A percentile compares a stretch with the other conserved stretches of the same genome.
These are phyloP conservation scores for Drosophila orena DNA, from an alignment of 1,140 invertebrate genomes.

Conservation along the genomic window DNA sequence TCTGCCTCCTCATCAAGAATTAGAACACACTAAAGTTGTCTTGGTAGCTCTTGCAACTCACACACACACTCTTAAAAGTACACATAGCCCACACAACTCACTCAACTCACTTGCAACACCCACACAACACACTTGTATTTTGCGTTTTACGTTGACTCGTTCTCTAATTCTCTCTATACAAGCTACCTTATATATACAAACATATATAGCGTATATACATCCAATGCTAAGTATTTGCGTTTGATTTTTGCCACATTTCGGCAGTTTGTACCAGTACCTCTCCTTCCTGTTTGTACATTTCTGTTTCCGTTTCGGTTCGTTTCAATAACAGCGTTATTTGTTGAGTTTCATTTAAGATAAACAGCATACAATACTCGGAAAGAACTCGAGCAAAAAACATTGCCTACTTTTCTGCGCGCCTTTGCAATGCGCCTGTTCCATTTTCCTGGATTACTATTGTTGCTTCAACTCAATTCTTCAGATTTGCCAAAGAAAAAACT, in stretches of 20 bases:
- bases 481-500: too few species aligned
- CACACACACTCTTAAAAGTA: conserved; percentile 5
- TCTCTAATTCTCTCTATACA: conserved; percentile 34
- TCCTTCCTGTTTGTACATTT: conserved; percentile 26
- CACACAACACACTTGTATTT: conserved; percentile 34
- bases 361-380: conserved; percentile 7
- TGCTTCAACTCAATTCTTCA: too few species aligned
- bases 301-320: conserved; percentile 19
- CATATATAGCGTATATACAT: conserved; percentile 36
- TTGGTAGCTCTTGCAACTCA: conserved; percentile 22
- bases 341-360: conserved; percentile 26
- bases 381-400: background rate
- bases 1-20: conserved; percentile 43
- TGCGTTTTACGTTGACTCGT: conserved; percentile 46
- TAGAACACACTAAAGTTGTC: conserved; percentile 40
- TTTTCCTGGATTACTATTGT: background rate
- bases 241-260: conserved; percentile 37
- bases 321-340: conserved; percentile 14
- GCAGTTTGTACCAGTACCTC: conserved; percentile 36
- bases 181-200: conserved; percentile 22
- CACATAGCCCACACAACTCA: background rate
- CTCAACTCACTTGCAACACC: background rate
- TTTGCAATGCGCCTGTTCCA: background rate
- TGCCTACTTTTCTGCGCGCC: conserved; percentile 33
- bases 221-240: conserved; percentile 44